Conservation (phyloP, 2,113 vertebrate genomes). For the Camelus bactrianus region DNA sequence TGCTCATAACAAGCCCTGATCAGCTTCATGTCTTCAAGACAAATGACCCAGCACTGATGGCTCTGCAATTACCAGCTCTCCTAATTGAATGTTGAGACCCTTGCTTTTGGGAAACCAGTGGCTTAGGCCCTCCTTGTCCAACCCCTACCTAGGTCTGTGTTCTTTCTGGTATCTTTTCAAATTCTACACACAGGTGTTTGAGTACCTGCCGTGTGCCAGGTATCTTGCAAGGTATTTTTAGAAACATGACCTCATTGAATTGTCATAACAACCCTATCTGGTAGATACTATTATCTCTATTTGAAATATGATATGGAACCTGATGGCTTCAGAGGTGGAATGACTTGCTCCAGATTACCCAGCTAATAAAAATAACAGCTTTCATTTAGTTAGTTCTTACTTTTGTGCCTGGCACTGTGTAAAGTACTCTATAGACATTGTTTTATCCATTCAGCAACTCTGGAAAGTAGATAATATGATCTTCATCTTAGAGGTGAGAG, state of each 20-base stretch:
- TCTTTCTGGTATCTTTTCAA: constrained; percentile 44
- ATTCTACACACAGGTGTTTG: not conserved
- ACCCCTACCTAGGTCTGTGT: not conserved
- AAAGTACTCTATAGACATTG: not conserved
- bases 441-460: not conserved
- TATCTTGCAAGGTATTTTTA: not conserved
- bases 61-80: constrained; percentile 49
- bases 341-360: constrained; percentile 14
- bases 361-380: constrained; percentile 13
- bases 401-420: not conserved
- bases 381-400: not conserved
- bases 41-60: constrained; percentile 48
- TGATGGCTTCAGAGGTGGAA: constrained; percentile 17
- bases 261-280: not conserved
- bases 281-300: not conserved
- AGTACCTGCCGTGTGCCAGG: not conserved
- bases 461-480: constrained; percentile 1
- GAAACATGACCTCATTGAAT: constrained; percentile 50
- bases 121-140: not conserved
- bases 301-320: constrained; percentile 33
- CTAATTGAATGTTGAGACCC: constrained; percentile 52
- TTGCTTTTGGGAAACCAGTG: constrained; percentile 26
- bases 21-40: constrained; percentile 65
- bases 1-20: constrained; percentile 57
- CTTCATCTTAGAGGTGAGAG: constrained; percentile 40